These are phyloP conservation scores for Anastrepha obliqua DNA, from an alignment of 1,140 invertebrate genomes.

Conservation along the genomic window DNA sequence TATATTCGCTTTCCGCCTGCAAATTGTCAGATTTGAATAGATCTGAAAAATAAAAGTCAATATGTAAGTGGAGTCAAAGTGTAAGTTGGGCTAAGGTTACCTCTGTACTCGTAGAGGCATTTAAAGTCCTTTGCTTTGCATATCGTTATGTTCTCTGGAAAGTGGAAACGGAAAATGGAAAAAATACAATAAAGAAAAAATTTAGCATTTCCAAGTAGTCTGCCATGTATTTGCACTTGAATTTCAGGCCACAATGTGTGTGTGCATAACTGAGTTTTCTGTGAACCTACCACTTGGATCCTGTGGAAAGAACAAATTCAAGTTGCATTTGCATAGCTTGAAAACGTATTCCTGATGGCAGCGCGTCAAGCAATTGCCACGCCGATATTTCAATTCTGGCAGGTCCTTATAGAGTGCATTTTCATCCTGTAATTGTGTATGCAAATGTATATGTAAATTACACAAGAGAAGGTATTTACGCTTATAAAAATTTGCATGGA, in stretches of 20 bases:
- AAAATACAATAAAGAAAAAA: background rate
- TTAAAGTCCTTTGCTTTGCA: conserved; percentile 69
- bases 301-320: conserved; percentile 64
- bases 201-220: conserved; percentile 1
- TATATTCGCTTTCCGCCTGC: conserved; percentile 60
- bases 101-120: conserved; percentile 64
- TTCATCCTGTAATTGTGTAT: conserved; percentile 60
- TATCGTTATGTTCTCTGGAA: conserved; percentile 65
- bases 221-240: background rate
- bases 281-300: conserved; percentile 58
- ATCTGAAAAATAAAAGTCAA: conserved; percentile 57
- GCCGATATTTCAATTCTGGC: conserved; percentile 65
- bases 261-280: background rate
- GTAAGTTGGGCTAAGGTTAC: conserved; percentile 57
- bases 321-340: conserved; percentile 64
- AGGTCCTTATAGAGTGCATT: conserved; percentile 63
- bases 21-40: conserved; percentile 62
- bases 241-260: background rate
- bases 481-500: too few species aligned
- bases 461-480: background rate
- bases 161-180: conserved; percentile 13
- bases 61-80: background rate
- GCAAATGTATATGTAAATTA: background rate
- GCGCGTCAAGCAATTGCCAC: conserved; percentile 65
- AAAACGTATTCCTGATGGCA: conserved; percentile 69